These are phyloP conservation scores for Diachrysia chrysitis DNA, from an alignment of 2,888 invertebrate species.

Conservation along the genomic window DNA sequence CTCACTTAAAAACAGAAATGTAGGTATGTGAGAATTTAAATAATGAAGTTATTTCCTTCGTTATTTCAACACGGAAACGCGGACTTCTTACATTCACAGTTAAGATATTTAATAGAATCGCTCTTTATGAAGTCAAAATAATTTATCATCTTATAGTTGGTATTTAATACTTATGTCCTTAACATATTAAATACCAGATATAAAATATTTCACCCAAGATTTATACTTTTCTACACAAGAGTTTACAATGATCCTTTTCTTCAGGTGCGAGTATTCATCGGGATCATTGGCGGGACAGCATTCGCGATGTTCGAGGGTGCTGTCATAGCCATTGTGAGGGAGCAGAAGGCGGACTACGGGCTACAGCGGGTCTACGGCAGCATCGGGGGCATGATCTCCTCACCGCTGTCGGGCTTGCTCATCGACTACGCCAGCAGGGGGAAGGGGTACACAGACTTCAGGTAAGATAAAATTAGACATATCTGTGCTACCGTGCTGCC, in stretches of 20 bases:
- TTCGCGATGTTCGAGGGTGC: conserved; percentile 95
- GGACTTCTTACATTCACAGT: no score
- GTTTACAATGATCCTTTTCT: not conserved
- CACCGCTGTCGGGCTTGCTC: conserved; percentile 92
- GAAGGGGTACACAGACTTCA: conserved; percentile 92
- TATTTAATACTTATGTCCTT: no score
- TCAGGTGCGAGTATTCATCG: conserved; percentile 89
- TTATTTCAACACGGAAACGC: no score
- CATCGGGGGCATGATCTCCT: conserved; percentile 94
- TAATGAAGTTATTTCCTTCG: no score
- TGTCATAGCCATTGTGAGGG: conserved; percentile 92
- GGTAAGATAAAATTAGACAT: conserved; percentile 77
- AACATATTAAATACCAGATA: no score
- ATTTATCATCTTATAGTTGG: no score
- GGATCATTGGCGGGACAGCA: conserved; percentile 92
- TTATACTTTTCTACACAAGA: not conserved
- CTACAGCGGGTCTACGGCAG: conserved; percentile 93
- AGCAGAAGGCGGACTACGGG: conserved; percentile 94
- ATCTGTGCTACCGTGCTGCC: no score
- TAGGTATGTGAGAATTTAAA: no score
- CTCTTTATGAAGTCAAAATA: no score
- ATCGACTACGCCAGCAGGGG: conserved; percentile 93
- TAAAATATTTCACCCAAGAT: no score
- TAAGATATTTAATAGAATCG: no score
- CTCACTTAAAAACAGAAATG: not conserved